Base-by-base conservation (phyloP, 2,888 invertebrate species). In the Pimpla rufipes region DNA sequence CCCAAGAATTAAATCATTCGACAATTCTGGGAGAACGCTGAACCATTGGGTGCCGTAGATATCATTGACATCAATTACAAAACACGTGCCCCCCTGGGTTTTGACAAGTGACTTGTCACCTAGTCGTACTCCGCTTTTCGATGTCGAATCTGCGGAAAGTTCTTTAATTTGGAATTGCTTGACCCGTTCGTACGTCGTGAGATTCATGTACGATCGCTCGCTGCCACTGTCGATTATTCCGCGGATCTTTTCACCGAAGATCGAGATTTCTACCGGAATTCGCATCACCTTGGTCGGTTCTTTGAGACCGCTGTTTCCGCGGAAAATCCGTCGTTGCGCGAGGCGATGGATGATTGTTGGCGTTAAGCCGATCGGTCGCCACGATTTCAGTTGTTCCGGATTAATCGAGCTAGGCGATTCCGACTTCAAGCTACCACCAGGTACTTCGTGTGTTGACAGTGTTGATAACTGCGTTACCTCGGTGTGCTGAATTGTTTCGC, bases 251-350 rank as follows among this genome's bases (percentile, higher is more conserved):
- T 55, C 11, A 23, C 55, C 55, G 55, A 55, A 55, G 23, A 55
- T 23, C 0, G 55, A 11, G 11, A 55, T 23, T 55, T 55, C 55
- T 2, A 55, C 23, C 10, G 23, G 21, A 5, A 55, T 23, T 55
- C 55, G 0, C 13, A 29, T 55, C 1, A 95, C 95, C 95, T 95
- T 95, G 95, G 95, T 95, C 94, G 94, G 50, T 1, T 50, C 18
- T 16, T 5, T 50, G 18, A 50, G 18, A 18, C 16, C 50, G 16
- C 7, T 18, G 16, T 18, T 50, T 18, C 16, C 50, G 18, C 18
- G 50, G 18, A 50, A 50, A 7, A 50, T 50, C 16, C 50, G 7
- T 50, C 50, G 50, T 50, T 18, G 50, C 0, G 50, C 6, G 6
- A 50, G 50, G 8, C 50, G 18, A 50, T 50, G 18, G 16, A 50